A percentile compares a stretch with the other conserved stretches of the same genome.
Conservation (phyloP, 1,140 invertebrate genomes). For the Littorina saxatilis region DNA sequence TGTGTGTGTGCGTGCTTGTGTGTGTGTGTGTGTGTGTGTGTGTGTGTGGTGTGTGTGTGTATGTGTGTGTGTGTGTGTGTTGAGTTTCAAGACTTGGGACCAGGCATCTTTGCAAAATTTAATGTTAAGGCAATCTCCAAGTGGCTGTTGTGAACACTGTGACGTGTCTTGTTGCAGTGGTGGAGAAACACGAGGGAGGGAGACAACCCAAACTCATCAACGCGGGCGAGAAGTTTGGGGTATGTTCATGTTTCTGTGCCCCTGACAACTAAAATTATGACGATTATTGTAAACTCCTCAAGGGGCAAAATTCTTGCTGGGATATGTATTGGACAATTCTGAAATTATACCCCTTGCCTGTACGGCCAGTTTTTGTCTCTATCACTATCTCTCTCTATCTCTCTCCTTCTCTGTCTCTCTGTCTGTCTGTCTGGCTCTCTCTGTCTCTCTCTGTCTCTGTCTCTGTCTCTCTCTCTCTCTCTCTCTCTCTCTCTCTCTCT, state of each 20-base stretch:
- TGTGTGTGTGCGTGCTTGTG: slow-evolving; percentile 28
- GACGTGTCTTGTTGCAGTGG: too few species aligned
- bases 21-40: slow-evolving; percentile 6
- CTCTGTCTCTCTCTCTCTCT: slow-evolving; percentile 1
- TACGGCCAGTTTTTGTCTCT: too few species aligned
- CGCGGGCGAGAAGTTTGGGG: slow-evolving; percentile 44
- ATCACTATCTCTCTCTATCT: too few species aligned
- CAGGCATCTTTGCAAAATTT: too few species aligned
- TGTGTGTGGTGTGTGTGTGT: slow-evolving; percentile 14
- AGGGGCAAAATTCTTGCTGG: too few species aligned
- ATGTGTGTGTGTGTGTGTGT: slow-evolving; percentile 28
- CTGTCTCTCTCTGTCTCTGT: neutral
- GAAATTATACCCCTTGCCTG: too few species aligned
- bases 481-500: slow-evolving; percentile 2
- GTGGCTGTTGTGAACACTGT: too few species aligned
- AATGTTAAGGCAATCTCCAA: too few species aligned
- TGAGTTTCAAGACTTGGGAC: too few species aligned
- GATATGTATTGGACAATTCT: too few species aligned
- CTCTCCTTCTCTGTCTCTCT: neutral
- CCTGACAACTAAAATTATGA: neutral
- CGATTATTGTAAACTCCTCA: too few species aligned
- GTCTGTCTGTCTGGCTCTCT: neutral
- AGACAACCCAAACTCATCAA: slow-evolving; percentile 47
- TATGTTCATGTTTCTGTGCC: slow-evolving; percentile 10
- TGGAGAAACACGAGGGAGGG: slow-evolving; percentile 44